phyloP scores from a whole-genome alignment of 2,888 invertebrate species.

The Erynnis tages region DNA sequence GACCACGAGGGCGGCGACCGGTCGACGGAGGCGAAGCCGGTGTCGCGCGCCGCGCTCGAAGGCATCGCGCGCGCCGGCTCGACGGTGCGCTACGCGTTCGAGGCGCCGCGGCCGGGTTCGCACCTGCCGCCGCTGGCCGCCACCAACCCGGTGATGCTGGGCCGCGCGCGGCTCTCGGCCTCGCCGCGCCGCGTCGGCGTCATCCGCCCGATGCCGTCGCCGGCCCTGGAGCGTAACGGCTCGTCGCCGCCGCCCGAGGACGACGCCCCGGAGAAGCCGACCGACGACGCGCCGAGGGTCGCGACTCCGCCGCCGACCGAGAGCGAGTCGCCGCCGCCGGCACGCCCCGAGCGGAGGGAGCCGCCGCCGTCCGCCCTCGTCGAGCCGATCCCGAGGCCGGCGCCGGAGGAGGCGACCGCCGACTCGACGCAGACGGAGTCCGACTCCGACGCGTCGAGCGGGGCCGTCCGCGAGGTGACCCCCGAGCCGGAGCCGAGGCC shows the following conservation, averaged over 20 bases:
- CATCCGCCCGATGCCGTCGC: slow-evolving; percentile 77
- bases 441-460: slow-evolving; percentile 14
- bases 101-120: slow-evolving; percentile 54
- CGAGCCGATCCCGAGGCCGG: slow-evolving; percentile 58
- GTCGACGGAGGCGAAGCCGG: slow-evolving; percentile 53
- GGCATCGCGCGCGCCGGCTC: slow-evolving; percentile 86
- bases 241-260: slow-evolving; percentile 32
- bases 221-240: slow-evolving; percentile 34
- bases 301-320: slow-evolving; percentile 40
- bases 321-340: slow-evolving; percentile 37
- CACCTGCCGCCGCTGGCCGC: slow-evolving; percentile 67
- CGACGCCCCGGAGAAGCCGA: slow-evolving; percentile 36
- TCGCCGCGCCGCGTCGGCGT: slow-evolving; percentile 77
- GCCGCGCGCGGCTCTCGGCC: slow-evolving; percentile 54
- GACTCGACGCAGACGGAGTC: slow-evolving; percentile 27
- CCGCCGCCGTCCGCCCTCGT: slow-evolving; percentile 64
- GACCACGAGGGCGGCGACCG: slow-evolving; percentile 48
- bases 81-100: slow-evolving; percentile 83
- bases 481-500: slow-evolving; percentile 32
- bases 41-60: slow-evolving; percentile 83
- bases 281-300: slow-evolving; percentile 37
- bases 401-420: slow-evolving; percentile 49
- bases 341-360: slow-evolving; percentile 41
- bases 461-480: not conserved
- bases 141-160: slow-evolving; percentile 61